Evolutionary conservation across 2,797 vertebrate species (phyloP).

Genomic region (Threskiornis aethiopicus): DNA sequence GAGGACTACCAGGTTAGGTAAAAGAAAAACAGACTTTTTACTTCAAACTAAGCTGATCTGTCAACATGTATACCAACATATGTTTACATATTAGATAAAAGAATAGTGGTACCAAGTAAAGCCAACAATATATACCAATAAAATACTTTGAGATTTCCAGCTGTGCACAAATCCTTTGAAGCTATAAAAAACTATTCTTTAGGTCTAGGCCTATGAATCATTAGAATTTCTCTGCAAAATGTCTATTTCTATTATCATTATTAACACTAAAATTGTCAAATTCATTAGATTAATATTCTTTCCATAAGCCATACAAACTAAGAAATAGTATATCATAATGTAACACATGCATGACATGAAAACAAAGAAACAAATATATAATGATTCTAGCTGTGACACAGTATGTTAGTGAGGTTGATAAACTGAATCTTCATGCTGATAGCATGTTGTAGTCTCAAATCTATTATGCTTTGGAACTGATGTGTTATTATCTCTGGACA

Average conservation of each 20-base stretch:
- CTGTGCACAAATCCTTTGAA: neutral
- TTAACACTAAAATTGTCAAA: conserved; percentile 32
- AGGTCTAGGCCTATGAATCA: neutral
- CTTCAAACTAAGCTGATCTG: neutral
- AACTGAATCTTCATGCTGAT: conserved; percentile 66
- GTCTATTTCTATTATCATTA: neutral
- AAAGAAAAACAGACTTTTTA: neutral
- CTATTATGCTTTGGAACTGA: conserved; percentile 73
- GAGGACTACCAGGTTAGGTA: neutral
- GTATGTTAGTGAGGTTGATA: conserved; percentile 59
- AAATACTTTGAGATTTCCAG: neutral
- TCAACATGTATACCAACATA: neutral
- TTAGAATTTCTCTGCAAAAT: neutral
- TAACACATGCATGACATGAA: conserved; percentile 57
- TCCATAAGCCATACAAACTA: conserved; percentile 3
- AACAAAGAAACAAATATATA: conserved; percentile 72
- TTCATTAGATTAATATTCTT: conserved; percentile 21
- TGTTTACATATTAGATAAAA: neutral
- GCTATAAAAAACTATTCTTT: neutral
- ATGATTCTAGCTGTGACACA: conserved; percentile 77
- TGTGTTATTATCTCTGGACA: conserved; percentile 76
- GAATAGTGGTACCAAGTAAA: neutral
- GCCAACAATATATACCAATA: neutral
- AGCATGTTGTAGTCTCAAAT: conserved; percentile 68
- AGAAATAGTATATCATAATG: conserved; percentile 43